These are phyloP conservation scores for Mastacembelus armatus DNA, from an alignment of 2,797 vertebrate genomes.

Conservation along the genomic window DNA sequence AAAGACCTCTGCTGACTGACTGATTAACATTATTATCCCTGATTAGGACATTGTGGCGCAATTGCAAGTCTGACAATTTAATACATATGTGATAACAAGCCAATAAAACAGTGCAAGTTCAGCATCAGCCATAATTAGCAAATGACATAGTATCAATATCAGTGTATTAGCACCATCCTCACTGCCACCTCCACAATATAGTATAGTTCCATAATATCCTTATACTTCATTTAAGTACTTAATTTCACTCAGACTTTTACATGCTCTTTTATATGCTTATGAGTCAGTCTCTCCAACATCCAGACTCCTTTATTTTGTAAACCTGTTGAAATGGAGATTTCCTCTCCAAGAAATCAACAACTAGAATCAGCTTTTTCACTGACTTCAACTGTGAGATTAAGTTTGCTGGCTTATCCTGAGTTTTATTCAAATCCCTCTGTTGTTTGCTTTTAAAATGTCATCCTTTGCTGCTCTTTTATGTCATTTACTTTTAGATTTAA, in stretches of 20 bases:
- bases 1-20: slow-evolving; percentile 7
- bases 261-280: too few species aligned
- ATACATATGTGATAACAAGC: slow-evolving; percentile 14
- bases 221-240: too few species aligned
- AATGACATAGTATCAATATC: background rate
- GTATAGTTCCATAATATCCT: too few species aligned
- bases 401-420: slow-evolving; percentile 20
- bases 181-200: background rate
- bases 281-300: slow-evolving; percentile 24
- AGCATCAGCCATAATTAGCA: background rate
- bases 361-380: too few species aligned
- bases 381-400: too few species aligned
- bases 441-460: slow-evolving; percentile 16
- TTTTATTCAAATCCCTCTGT: slow-evolving; percentile 7
- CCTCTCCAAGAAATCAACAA: slow-evolving; percentile 25
- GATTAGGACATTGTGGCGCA: slow-evolving; percentile 28
- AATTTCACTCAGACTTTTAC: too few species aligned
- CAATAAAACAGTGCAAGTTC: slow-evolving; percentile 1
- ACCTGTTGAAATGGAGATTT: slow-evolving; percentile 10
- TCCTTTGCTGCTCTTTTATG: background rate
- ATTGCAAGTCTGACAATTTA: slow-evolving; percentile 13
- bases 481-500: background rate
- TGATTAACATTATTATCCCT: slow-evolving; percentile 26
- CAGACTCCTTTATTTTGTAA: slow-evolving; percentile 5
- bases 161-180: background rate